These are phyloP conservation scores for Ancistrus triradiatus DNA, from an alignment of 2,113 vertebrate species.

Conservation along the genomic window DNA sequence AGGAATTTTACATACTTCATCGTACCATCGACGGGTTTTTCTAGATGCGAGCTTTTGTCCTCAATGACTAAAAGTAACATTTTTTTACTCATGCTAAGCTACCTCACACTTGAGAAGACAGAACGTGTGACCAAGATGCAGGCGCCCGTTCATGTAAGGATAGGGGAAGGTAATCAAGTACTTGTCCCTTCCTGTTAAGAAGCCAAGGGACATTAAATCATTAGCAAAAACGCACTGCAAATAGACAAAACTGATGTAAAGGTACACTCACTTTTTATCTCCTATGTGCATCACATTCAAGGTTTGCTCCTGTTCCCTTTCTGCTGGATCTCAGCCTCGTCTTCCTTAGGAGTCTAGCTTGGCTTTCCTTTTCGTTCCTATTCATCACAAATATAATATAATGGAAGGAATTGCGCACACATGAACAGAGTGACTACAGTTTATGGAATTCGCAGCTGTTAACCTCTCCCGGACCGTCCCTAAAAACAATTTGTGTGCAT, in stretches of 20 bases:
- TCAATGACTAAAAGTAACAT: too few species aligned
- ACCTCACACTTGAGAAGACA: conserved; percentile 98
- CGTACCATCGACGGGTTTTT: too few species aligned
- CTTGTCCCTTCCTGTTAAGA: conserved; percentile 78
- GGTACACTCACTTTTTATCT: conserved; percentile 57
- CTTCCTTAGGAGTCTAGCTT: conserved; percentile 93
- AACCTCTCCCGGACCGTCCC: too few species aligned
- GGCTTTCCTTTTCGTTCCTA: conserved; percentile 91
- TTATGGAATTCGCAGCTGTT: too few species aligned
- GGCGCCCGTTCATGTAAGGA: conserved; percentile 96
- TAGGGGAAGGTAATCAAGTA: conserved; percentile 93
- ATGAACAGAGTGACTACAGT: too few species aligned
- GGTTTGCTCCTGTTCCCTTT: conserved; percentile 79
- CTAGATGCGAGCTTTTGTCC: too few species aligned
- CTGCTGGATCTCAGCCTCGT: conserved; percentile 84
- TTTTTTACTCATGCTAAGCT: too few species aligned
- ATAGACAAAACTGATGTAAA: too few species aligned
- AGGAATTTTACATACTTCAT: too few species aligned
- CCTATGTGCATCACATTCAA: conserved; percentile 74
- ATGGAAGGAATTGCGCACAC: not conserved
- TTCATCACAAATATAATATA: not conserved
- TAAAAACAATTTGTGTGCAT: too few species aligned
- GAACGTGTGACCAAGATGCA: conserved; percentile 95
- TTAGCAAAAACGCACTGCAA: not conserved
- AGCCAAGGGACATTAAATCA: conserved; percentile 16